These are phyloP conservation scores for Numida meleagris DNA, from an alignment of 2,113 vertebrate genomes.

Conservation along the genomic window DNA sequence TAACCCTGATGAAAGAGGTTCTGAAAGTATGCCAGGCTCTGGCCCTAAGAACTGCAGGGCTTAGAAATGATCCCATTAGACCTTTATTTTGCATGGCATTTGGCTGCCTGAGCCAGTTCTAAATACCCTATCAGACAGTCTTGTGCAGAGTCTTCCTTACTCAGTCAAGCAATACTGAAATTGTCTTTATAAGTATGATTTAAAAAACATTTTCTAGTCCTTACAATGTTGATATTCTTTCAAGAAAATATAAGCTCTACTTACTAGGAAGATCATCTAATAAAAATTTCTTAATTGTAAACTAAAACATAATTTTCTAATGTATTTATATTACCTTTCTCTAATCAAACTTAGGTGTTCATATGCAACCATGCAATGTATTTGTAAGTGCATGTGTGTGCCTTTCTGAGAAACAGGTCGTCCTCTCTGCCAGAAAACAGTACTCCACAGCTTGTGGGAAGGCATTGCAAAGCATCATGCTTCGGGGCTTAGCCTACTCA, in stretches of 20 bases:
- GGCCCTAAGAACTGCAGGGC: not conserved
- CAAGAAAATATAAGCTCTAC: not conserved
- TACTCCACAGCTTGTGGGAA: not conserved
- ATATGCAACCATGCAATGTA: fast-evolving
- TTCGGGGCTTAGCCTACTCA: not conserved
- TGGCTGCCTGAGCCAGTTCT: not conserved
- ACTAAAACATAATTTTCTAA: not conserved
- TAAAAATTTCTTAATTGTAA: not conserved
- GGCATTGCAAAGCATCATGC: not conserved
- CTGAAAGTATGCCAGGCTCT: not conserved
- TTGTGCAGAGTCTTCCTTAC: not conserved
- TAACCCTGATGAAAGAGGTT: not conserved
- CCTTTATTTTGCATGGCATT: not conserved
- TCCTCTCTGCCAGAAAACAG: not conserved
- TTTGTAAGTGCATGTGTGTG: fast-evolving
- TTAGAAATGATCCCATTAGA: not conserved
- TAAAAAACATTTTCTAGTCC: not conserved
- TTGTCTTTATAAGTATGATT: not conserved
- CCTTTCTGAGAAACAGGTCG: not conserved
- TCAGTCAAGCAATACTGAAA: not conserved
- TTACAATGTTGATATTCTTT: not conserved
- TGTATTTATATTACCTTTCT: not conserved
- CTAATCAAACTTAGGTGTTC: not conserved
- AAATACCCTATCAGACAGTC: not conserved
- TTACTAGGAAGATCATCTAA: not conserved